Base-by-base conservation (phyloP, 2,113 vertebrate genomes). In the Proterorhinus semilunaris region DNA sequence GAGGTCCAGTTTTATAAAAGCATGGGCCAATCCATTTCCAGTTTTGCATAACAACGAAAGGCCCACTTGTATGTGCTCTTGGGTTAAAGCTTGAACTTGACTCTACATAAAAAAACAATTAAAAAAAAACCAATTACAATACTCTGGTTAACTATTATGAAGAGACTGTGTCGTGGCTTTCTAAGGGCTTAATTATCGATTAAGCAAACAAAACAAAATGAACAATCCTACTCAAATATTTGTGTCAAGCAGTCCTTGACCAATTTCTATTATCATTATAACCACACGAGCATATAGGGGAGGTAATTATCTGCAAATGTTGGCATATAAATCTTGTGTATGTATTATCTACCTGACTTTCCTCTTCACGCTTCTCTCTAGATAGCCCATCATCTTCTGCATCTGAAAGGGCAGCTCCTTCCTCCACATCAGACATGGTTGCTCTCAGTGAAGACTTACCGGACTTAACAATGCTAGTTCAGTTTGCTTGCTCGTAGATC, bases 21-120 rank as follows among this genome's bases (percentile, higher is more conserved):
- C 94, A 1, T 98, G 95, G 36, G 91, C 91, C 66, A 98, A 89
- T 55, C 95, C 95, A 11, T 88, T 92, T 66, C 92, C 92, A 0
- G 92, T 96, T 84, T 92, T 94, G 65, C 91, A 92, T 73, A 98
- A 88, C 59, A 96, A 81, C 8, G 96, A 96, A 1, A 99, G 93
- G 9, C 93, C 91, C 57, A 93, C 90, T 51, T 76, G 83, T 74
- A 97, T 79, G 13, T 83, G 70, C 57, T 94, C 92, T 82, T 93
- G 88, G 0, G 90, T 95, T 81, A 99, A 84, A 7, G 87, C 82
- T 2, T 71, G 80, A 54, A 72, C n/a, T 67, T 82, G 62, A 2
- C 69, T 36, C 89, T 91, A 71, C 27, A 36, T 36, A n/a, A n/a
- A n/a, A n/a, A n/a, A n/a, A n/a, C n/a, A n/a, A n/a, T 36, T 36